Percentiles rank a stretch among this genome's conserved stretches.
Conservation (phyloP, 2,888 invertebrate genomes). For the Cephus spinipes region DNA sequence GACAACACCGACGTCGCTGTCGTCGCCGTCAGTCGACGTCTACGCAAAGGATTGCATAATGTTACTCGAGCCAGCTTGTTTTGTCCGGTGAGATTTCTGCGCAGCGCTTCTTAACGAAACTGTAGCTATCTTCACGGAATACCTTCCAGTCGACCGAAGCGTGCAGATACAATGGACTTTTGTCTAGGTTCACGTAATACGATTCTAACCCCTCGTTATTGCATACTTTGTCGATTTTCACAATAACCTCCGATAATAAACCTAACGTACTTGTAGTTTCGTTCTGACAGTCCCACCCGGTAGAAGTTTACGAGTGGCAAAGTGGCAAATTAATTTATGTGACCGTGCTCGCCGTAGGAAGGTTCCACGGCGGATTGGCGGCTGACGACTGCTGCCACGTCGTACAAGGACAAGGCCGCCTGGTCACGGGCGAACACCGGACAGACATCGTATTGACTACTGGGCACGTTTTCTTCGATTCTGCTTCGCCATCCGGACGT, state of each 20-base stretch:
- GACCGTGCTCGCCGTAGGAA: slow-evolving; percentile 33
- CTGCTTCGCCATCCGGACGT: neutral
- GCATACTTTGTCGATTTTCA: neutral
- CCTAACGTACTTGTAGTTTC: neutral
- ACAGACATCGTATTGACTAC: slow-evolving; percentile 22
- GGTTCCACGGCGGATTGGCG: slow-evolving; percentile 34
- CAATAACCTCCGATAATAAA: neutral
- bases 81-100: neutral
- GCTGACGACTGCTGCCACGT: slow-evolving; percentile 41
- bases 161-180: neutral
- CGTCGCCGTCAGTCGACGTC: slow-evolving; percentile 3
- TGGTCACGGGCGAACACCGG: slow-evolving; percentile 58
- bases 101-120: neutral
- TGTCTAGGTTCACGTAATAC: neutral
- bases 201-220: neutral
- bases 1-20: neutral
- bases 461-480: slow-evolving; percentile 28
- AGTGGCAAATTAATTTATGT: neutral
- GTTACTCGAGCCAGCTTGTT: slow-evolving; percentile 28
- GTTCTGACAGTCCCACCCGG: neutral
- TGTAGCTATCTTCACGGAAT: neutral
- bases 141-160: neutral
- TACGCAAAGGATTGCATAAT: slow-evolving; percentile 44
- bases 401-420: slow-evolving; percentile 62
- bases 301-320: neutral